Conservation (phyloP, 2,797 vertebrate species). For the Takifugu rubripes region DNA sequence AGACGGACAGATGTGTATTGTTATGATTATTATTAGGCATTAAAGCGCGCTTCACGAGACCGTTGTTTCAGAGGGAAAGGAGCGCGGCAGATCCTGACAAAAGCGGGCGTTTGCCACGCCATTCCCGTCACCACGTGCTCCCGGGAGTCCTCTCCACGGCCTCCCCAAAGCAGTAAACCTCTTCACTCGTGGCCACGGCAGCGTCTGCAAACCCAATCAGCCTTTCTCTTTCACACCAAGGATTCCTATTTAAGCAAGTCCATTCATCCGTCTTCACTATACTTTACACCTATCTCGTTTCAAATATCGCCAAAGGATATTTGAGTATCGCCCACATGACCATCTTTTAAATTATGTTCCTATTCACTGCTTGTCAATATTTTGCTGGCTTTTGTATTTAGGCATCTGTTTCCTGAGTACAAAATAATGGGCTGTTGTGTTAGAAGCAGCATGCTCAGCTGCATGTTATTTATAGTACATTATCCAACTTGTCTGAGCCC, state of each 20-base stretch:
- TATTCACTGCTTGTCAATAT: constrained; percentile 39
- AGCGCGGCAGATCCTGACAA: constrained; percentile 70
- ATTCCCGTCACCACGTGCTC: constrained; percentile 66
- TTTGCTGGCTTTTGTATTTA: constrained; percentile 50
- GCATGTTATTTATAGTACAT: constrained; percentile 62
- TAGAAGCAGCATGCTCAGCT: constrained; percentile 62
- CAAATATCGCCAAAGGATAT: constrained; percentile 36
- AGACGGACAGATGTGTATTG: no score
- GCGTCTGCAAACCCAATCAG: constrained; percentile 59
- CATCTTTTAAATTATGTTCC: constrained; percentile 33
- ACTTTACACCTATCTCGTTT: constrained; percentile 42
- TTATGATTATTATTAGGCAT: no score
- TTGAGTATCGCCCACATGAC: constrained; percentile 34
- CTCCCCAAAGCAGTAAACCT: constrained; percentile 54
- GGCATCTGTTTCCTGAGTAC: constrained; percentile 31
- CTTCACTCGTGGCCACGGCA: constrained; percentile 54
- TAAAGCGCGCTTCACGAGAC: constrained; percentile 55
- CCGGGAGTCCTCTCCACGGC: constrained; percentile 52
- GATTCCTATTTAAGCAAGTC: constrained; percentile 60
- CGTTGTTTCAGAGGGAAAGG: constrained; percentile 74
- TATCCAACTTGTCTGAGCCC: constrained; percentile 72
- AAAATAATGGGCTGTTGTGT: constrained; percentile 50
- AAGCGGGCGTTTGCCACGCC: constrained; percentile 54
- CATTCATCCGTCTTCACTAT: constrained; percentile 54
- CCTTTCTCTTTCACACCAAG: constrained; percentile 59